Percentiles rank a stretch among this genome's conserved stretches.
Evolutionary conservation across 1,140 invertebrate genomes (phyloP).

Genomic region (Caenorhabditis tropicalis): DNA sequence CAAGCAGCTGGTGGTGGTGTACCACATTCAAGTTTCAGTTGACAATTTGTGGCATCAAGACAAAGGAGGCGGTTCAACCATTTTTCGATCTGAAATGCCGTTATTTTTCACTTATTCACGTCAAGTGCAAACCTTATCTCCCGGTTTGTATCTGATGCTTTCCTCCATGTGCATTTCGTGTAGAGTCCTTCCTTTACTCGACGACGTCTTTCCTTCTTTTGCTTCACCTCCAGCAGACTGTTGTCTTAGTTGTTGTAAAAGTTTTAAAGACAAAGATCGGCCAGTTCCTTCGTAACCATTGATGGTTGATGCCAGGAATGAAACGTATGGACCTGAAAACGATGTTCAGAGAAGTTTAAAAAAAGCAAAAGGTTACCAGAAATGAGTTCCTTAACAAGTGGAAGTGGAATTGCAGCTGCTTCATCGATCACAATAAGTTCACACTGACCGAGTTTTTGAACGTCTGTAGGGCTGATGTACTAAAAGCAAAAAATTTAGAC

Average conservation of each 20-base stretch:
- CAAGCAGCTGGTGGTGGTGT: conserved; percentile 86
- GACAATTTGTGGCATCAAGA: conserved; percentile 80
- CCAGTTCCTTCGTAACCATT: conserved; percentile 99
- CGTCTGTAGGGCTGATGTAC: conserved; percentile 92
- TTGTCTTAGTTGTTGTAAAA: conserved; percentile 85
- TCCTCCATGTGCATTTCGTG: conserved; percentile 82
- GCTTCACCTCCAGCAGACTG: conserved; percentile 72
- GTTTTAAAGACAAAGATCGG: conserved; percentile 89
- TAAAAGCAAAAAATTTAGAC: conserved; percentile 75
- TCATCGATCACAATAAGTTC: conserved; percentile 97
- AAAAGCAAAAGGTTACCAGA: conserved; percentile 46
- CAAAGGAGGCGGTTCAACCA: conserved; percentile 93
- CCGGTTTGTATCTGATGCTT: conserved; percentile 89
- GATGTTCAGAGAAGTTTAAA: background rate
- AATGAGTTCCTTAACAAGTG: conserved; percentile 78
- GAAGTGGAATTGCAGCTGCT: conserved; percentile 95
- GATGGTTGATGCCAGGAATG: conserved; percentile 95
- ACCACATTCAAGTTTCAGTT: conserved; percentile 57
- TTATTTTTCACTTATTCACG: background rate
- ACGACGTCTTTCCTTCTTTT: conserved; percentile 59
- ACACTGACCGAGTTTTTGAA: conserved; percentile 86
- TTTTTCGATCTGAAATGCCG: conserved; percentile 77
- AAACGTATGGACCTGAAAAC: conserved; percentile 84
- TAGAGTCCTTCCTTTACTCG: conserved; percentile 70
- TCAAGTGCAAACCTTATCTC: conserved; percentile 77